phyloP scores from a whole-genome alignment of 2,888 invertebrate species.

The Lycophotia porphyrea region DNA sequence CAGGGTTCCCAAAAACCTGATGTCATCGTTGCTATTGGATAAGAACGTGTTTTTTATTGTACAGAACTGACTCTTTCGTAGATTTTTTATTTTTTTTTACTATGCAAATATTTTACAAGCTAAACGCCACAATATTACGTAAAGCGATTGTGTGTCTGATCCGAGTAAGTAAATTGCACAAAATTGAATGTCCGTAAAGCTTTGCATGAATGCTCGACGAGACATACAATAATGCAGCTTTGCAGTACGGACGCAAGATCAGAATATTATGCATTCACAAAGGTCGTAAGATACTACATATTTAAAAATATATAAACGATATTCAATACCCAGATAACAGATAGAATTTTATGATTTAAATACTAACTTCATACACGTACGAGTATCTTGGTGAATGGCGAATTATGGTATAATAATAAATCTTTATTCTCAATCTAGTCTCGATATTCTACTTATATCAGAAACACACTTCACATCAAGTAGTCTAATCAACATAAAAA shows the following conservation, averaged over 20 bases:
- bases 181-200: neutral
- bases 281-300: too few relatives aligned
- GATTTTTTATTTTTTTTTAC: neutral
- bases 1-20: neutral
- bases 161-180: neutral
- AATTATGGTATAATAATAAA: too few relatives aligned
- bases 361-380: neutral
- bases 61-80: neutral
- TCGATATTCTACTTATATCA: too few relatives aligned
- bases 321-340: neutral
- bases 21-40: neutral
- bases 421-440: too few relatives aligned
- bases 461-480: too few relatives aligned
- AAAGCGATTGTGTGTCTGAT: neutral
- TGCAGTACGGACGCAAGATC: neutral
- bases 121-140: neutral
- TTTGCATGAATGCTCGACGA: neutral
- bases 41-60: neutral
- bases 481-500: too few relatives aligned
- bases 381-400: neutral
- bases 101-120: neutral
- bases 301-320: neutral
- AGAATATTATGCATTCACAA: conserved; percentile 1
- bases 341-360: neutral
- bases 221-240: neutral